A percentile compares a stretch with the other conserved stretches of the same genome.
These are phyloP conservation scores for Trichacis sp. DNA, from an alignment of 2,888 invertebrate genomes.

Conservation along the genomic window DNA sequence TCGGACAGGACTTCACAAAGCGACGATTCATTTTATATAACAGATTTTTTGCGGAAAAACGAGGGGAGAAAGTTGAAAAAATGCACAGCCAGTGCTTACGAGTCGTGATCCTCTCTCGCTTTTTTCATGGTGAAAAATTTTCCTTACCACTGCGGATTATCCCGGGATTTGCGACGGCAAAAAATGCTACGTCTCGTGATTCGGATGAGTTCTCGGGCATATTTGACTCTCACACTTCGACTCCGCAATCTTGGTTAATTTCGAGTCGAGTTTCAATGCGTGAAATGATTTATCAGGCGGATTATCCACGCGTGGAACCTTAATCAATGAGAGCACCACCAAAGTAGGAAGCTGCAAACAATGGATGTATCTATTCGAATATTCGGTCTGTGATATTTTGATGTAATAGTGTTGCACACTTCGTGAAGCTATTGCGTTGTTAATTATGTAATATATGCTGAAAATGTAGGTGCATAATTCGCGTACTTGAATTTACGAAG, in stretches of 20 bases:
- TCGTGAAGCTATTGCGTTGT: constrained; percentile 38
- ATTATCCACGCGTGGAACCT: constrained; percentile 16
- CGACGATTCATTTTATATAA: constrained; percentile 45
- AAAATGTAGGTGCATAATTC: constrained; percentile 30
- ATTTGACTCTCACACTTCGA: neutral
- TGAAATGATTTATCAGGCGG: no score
- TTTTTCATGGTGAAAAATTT: constrained; percentile 27
- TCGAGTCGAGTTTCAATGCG: no score
- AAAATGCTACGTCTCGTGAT: constrained; percentile 15
- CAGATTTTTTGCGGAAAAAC: constrained; percentile 36
- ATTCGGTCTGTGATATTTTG: constrained; percentile 41
- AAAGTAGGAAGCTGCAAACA: constrained; percentile 43
- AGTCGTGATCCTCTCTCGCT: constrained; percentile 46
- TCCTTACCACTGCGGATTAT: constrained; percentile 30
- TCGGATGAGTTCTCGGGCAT: constrained; percentile 16
- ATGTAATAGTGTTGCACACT: constrained; percentile 42
- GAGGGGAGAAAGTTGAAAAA: constrained; percentile 39
- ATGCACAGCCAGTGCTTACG: constrained; percentile 52
- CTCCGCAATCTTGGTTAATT: no score
- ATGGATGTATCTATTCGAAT: constrained; percentile 41
- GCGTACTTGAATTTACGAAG: constrained; percentile 17
- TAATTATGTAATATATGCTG: constrained; percentile 35
- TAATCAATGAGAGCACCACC: constrained; percentile 39
- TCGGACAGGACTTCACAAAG: constrained; percentile 21
- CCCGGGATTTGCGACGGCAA: constrained; percentile 19